phyloP scores from a whole-genome alignment of 2,888 invertebrate genomes.

The Tetragnatha montana region DNA sequence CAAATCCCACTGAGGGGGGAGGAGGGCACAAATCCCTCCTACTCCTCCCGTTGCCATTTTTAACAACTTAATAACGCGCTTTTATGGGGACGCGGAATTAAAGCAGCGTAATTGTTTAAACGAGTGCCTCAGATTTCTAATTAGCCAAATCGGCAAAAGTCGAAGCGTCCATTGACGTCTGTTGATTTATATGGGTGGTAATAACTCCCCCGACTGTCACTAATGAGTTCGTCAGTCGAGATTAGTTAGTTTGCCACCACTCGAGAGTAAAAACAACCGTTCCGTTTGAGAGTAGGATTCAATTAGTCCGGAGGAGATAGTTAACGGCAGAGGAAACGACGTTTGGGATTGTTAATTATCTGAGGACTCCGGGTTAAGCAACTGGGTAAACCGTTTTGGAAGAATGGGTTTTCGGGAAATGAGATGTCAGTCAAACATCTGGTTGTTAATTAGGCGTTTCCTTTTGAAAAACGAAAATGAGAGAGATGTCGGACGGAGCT shows the following conservation, averaged over 20 bases:
- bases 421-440: too few species aligned
- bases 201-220: neutral
- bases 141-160: conserved; percentile 10
- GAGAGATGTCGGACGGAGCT: too few species aligned
- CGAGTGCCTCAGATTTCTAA: conserved; percentile 18
- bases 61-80: conserved; percentile 39
- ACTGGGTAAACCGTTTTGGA: too few species aligned
- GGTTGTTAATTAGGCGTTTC: too few species aligned
- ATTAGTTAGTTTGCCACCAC: neutral
- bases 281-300: neutral
- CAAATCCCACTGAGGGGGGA: neutral
- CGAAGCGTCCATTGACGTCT: neutral
- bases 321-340: neutral
- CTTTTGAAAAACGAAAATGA: too few species aligned
- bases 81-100: conserved; percentile 26
- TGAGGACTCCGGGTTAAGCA: neutral
- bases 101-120: conserved; percentile 37
- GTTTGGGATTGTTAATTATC: neutral
- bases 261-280: neutral
- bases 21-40: neutral
- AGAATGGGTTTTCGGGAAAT: too few species aligned
- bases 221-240: neutral
- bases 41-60: conserved; percentile 11
- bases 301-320: neutral
- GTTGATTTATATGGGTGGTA: conserved; percentile 21